Conservation (phyloP, 2,113 vertebrate species). For the Zosterops hypoxanthus region DNA sequence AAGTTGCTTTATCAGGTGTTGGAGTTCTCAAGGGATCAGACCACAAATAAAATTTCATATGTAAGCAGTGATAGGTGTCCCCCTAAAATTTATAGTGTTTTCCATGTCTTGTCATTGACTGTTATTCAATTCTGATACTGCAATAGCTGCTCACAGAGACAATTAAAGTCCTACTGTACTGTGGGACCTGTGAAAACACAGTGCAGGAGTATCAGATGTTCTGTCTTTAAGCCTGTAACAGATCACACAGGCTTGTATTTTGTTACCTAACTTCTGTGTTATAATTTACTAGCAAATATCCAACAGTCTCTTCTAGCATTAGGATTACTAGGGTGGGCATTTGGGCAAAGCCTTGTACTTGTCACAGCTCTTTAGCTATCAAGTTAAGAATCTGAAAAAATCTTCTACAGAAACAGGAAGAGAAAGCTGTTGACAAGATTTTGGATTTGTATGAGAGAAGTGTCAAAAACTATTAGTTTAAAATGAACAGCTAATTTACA, state of each 20-base stretch:
- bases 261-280: neutral
- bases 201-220: neutral
- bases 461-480: neutral
- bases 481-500: neutral
- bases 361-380: neutral
- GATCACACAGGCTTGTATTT: neutral
- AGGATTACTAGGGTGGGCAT: neutral
- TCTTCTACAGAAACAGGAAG: neutral
- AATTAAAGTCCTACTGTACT: neutral
- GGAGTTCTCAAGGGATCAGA: neutral
- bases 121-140: neutral
- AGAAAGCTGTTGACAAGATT: neutral
- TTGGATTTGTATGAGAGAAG: neutral
- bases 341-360: neutral
- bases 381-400: neutral
- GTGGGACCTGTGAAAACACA: neutral
- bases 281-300: neutral
- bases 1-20: neutral
- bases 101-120: neutral
- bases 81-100: neutral
- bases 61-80: neutral
- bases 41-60: neutral
- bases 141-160: neutral
- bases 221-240: neutral
- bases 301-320: neutral